A percentile compares a stretch with the other conserved stretches of the same genome.
These are phyloP conservation scores for Schizotus pectinicornis DNA, from an alignment of 2,888 invertebrate species.

Conservation along the genomic window DNA sequence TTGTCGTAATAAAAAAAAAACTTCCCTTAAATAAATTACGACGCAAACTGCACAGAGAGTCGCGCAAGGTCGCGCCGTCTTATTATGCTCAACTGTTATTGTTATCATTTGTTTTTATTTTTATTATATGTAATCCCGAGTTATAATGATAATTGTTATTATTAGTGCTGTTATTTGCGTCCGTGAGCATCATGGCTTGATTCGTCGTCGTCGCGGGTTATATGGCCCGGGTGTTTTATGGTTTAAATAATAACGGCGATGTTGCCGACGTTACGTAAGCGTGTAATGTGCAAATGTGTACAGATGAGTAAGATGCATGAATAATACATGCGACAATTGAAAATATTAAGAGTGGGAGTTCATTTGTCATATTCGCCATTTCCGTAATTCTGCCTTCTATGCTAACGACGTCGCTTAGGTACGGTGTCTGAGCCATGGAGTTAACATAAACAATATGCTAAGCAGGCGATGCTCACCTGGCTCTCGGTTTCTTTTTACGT, in stretches of 20 bases:
- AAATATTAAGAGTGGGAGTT: slow-evolving; percentile 46
- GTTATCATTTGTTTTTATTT: slow-evolving; percentile 57
- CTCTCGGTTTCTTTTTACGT: too few relatives aligned
- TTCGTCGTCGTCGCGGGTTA: slow-evolving; percentile 24
- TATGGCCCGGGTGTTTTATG: slow-evolving; percentile 36
- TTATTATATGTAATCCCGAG: slow-evolving; percentile 57
- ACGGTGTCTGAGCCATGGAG: not conserved
- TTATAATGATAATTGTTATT: slow-evolving; percentile 55
- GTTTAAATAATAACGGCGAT: slow-evolving; percentile 30
- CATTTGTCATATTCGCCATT: slow-evolving; percentile 45
- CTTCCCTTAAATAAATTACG: slow-evolving; percentile 22
- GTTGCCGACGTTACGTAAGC: slow-evolving; percentile 35
- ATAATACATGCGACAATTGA: slow-evolving; percentile 46
- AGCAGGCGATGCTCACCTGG: too few relatives aligned
- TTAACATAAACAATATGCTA: not conserved
- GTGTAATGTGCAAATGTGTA: slow-evolving; percentile 40
- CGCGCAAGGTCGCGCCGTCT: slow-evolving; percentile 42
- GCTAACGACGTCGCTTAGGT: slow-evolving; percentile 31
- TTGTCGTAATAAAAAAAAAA: slow-evolving; percentile 20
- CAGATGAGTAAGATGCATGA: slow-evolving; percentile 42
- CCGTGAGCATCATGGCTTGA: slow-evolving; percentile 41
- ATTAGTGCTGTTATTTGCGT: slow-evolving; percentile 37
- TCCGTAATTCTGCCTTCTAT: slow-evolving; percentile 45
- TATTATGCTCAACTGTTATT: slow-evolving; percentile 53
- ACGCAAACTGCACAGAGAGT: slow-evolving; percentile 16